Percentiles rank a stretch among this genome's conserved stretches.
phyloP scores from a whole-genome alignment of 2,113 vertebrate species.

The Henicopernis longicauda region DNA sequence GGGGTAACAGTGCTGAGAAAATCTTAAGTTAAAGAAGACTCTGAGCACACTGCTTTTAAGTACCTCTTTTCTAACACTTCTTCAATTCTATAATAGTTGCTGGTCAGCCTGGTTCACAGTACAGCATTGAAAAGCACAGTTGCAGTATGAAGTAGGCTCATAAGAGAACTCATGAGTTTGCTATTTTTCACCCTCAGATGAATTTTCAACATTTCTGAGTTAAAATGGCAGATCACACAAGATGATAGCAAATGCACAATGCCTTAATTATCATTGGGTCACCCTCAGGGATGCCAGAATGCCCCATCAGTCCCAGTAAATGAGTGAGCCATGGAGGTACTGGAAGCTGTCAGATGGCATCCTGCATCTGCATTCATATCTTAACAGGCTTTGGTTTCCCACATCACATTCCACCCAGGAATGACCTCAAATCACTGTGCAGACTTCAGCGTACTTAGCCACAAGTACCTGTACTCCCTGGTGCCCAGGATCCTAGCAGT shows the following conservation, averaged over 20 bases:
- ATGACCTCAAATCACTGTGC: not conserved
- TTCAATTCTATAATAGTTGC: not conserved
- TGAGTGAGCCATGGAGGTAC: not conserved
- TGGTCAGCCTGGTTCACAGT: not conserved
- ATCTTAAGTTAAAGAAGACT: not conserved
- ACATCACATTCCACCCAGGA: not conserved
- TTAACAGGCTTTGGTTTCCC: not conserved
- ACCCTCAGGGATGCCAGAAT: not conserved
- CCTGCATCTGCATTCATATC: not conserved
- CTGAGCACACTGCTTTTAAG: not conserved
- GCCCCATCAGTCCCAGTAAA: not conserved
- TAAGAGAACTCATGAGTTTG: rapidly evolving
- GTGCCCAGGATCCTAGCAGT: not conserved
- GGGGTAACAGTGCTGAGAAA: not conserved
- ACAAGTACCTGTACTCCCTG: not conserved
- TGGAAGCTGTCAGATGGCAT: not conserved
- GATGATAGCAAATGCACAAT: not conserved
- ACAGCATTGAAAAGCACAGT: not conserved
- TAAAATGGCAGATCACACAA: not conserved
- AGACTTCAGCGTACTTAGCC: not conserved
- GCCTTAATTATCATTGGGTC: not conserved
- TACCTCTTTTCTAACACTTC: not conserved
- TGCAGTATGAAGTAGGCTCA: not conserved
- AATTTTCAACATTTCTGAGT: not conserved
- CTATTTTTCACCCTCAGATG: not conserved